phyloP scores from a whole-genome alignment of 2,113 vertebrate species.

The Gorsachius goisagi region DNA sequence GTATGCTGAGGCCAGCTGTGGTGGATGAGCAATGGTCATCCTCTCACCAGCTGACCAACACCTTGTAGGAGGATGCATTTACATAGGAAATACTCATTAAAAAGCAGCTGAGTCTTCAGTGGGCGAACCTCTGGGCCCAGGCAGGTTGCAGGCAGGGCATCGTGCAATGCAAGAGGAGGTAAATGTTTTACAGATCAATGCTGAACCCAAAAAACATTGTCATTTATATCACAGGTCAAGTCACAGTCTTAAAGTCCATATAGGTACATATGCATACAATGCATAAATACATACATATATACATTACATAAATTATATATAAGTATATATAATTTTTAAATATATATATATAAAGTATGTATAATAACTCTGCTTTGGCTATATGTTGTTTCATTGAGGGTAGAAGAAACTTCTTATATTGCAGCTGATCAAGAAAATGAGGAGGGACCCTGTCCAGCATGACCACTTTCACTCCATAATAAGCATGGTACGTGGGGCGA shows the following conservation, averaged over 20 bases:
- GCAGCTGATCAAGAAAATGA: neutral
- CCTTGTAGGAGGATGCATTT: neutral
- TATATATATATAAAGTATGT: no score
- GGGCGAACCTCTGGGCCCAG: neutral
- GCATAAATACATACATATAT: neutral
- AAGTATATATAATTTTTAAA: neutral
- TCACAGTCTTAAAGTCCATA: neutral
- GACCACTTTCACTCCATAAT: neutral
- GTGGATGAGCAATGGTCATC: neutral
- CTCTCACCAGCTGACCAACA: neutral
- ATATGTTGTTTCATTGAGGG: neutral
- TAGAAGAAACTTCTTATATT: neutral
- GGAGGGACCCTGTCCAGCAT: neutral
- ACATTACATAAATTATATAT: neutral
- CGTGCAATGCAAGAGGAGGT: neutral
- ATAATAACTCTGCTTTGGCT: neutral
- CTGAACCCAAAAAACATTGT: neutral
- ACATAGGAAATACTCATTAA: neutral
- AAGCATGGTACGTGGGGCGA: fast-evolving
- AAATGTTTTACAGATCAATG: neutral
- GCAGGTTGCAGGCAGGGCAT: neutral
- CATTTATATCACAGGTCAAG: neutral
- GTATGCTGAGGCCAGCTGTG: neutral
- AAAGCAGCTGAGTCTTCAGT: neutral
- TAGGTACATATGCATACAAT: neutral